A percentile compares a stretch with the other conserved stretches of the same genome.
phyloP scores from a whole-genome alignment of 2,113 vertebrate genomes.

The Eudyptes chrysolophus region DNA sequence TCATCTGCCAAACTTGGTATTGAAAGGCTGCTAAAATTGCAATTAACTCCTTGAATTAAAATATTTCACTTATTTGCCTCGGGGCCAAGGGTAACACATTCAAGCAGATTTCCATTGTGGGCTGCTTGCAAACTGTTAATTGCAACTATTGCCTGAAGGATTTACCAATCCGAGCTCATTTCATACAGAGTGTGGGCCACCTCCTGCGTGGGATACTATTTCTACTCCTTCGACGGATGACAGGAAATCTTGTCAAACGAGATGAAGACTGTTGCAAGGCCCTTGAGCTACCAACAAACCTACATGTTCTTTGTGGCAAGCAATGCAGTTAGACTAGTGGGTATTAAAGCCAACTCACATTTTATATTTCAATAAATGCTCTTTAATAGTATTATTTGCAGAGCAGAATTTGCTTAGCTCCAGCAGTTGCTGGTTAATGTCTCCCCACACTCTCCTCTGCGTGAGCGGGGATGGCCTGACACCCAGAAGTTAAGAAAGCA shows the following conservation, averaged over 20 bases:
- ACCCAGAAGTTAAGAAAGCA: not conserved
- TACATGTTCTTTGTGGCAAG: not conserved
- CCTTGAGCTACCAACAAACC: not conserved
- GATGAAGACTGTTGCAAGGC: not conserved
- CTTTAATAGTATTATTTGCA: not conserved
- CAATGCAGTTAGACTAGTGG: not conserved
- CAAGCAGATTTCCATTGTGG: not conserved
- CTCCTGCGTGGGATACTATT: not conserved
- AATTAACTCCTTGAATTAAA: conserved; percentile 31
- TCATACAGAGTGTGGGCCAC: not conserved
- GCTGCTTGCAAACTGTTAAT: not conserved
- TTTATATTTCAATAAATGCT: not conserved
- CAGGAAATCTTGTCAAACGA: not conserved
- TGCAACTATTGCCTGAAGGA: not conserved
- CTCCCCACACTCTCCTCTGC: accelerated
- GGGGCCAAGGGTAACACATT: not conserved
- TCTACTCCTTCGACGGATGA: not conserved
- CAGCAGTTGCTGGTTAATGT: not conserved
- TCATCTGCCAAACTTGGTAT: not conserved
- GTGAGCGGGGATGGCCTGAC: not conserved
- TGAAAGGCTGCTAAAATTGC: not conserved
- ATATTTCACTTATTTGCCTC: not conserved
- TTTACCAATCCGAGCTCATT: not conserved
- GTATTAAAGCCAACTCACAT: not conserved
- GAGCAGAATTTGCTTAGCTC: not conserved